Evolutionary conservation across 2,888 invertebrate genomes (phyloP), one percentile per base, ranked within the genome.

Genomic region (Phyllotreta striolata): DNA sequence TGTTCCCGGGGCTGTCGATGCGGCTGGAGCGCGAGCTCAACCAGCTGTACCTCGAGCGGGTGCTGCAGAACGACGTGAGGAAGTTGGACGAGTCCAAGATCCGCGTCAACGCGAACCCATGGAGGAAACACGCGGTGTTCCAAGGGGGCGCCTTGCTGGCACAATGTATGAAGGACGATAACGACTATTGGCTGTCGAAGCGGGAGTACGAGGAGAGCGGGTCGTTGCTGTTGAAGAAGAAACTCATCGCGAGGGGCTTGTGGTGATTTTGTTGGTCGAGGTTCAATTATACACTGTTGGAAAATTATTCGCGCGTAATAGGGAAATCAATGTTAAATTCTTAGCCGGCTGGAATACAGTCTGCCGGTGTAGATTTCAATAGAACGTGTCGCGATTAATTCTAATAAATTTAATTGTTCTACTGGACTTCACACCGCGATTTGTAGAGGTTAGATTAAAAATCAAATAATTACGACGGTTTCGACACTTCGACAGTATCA

Each of bases 71-170:
- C 79, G 96, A 98, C 80, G 91, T 91, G 47, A 92, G 94, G 64
- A 95, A 95, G 78, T 85, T 98, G 69, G 81, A 97, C 93, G 98
- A 98, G 89, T 98, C 99, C 85, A 98, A 98, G 87, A 98, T 99
- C 73, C 90, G 96, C 74, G 98, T 99, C 74, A 98, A 99, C 80
- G 98, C 98, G 82, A 98, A 98, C 0, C 98, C 98, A 0, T 87
- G 97, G 65, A 90, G 99, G 75, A 99, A 99, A 85, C 98, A 99
- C 84, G 98, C 99, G 97, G 99, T 99, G 58, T 99, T 99, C 84
- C 94, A 98, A 24, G 99, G 99, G 6, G 99, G 99, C 58, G 98
- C 99, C 37, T 98, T 99, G 0, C 84, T 99, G 67, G 98, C 98
- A n/a, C 0, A 96, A 98, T 81, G 95, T 99, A 97, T 97, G 89